These are phyloP conservation scores for Nymphalis c-album DNA, from an alignment of 2,888 invertebrate genomes.

Conservation along the genomic window DNA sequence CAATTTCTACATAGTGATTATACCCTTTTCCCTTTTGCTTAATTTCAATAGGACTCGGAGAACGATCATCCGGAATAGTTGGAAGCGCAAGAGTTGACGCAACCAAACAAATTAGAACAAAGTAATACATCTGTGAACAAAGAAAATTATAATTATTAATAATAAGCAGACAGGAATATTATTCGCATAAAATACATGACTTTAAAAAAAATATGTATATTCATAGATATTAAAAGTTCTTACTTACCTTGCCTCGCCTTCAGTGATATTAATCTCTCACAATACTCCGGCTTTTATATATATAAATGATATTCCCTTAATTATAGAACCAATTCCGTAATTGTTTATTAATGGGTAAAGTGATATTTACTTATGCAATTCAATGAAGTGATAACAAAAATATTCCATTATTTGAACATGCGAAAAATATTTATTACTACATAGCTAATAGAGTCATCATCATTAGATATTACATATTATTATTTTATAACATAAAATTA, in stretches of 20 bases:
- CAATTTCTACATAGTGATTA: too few species aligned
- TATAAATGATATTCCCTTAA: background rate
- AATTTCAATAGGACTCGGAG: constrained; percentile 16
- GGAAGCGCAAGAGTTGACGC: constrained; percentile 49
- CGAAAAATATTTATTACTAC: too few species aligned
- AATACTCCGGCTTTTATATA: constrained; percentile 19
- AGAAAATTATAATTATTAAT: background rate
- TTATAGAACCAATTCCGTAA: constrained; percentile 4
- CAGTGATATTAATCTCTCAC: background rate
- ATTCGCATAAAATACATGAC: background rate
- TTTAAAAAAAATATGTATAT: background rate
- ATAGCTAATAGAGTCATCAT: too few species aligned
- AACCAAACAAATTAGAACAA: constrained; percentile 50
- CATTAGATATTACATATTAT: too few species aligned
- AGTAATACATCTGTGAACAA: constrained; percentile 53
- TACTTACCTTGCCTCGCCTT: constrained; percentile 5
- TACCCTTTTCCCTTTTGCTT: background rate
- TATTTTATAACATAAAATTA: too few species aligned
- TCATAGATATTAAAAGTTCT: background rate
- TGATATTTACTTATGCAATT: background rate
- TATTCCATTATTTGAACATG: background rate
- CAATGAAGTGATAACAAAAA: background rate
- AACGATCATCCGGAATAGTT: constrained; percentile 37
- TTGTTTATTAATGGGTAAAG: constrained; percentile 9
- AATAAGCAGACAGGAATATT: background rate